Base-by-base conservation (phyloP, 1,140 invertebrate genomes). In the Pteromalus puparum region DNA sequence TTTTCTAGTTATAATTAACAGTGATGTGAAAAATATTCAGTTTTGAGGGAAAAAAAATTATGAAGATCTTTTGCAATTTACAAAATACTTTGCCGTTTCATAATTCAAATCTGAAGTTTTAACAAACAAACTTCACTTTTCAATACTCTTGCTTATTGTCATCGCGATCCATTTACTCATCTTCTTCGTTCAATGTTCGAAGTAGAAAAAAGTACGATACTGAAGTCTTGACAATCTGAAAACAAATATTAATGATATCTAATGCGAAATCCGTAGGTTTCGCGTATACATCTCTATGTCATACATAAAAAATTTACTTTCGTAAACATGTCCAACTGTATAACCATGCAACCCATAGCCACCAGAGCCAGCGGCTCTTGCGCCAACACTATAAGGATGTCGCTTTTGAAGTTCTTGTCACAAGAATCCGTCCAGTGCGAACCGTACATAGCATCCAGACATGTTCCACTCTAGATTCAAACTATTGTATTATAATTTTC, bases 381-480 rank as follows among this genome's bases (percentile, higher is more conserved):
- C 7, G 13, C 21, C 15, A 48, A 13, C 28, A 76, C 28, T 18
- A 53, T 76, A 1, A 76, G n/a, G 2, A 30, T 9, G 24, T 76
- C 74, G 12, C 15, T 28, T 21, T 15, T 76, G 18, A 76, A 48
- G 12, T 13, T 10, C 24, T n/a, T 48, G 12, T 76, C 42, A 18
- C 38, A 9, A n/a, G 34, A 42, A 7, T 26, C 73, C 34, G 73
- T 30, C 73, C 73, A 88, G 4, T 83, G n/a, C 28, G 83, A 70
- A 10, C 81, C 67, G 42, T 85, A 88, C 6, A 84, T 82, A 3
- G 84, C 65, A 48, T 78, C 77, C 28, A 81, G 26, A 46, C 83
- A 87, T 18, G 77, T 42, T 53, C 48, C 70, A 53, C 87, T 87
- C 88, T 88, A 26, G 9, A 24, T 68, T n/a, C 4, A 6, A 68